Conservation (phyloP, 2,797 vertebrate genomes). For the Pteronotus mesoamericanus region DNA sequence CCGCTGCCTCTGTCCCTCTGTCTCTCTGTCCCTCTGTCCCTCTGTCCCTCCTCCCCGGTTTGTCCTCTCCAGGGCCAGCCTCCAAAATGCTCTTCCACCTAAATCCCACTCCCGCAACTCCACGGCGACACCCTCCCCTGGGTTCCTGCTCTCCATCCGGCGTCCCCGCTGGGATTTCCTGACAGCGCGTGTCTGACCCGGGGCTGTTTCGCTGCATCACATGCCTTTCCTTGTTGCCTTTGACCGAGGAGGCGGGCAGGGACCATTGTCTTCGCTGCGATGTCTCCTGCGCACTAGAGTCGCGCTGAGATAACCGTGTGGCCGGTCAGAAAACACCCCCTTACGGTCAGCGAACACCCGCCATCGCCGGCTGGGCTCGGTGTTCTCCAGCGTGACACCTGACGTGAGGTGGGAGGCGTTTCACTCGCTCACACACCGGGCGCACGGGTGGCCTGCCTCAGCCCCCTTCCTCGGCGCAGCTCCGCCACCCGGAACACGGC, state of each 20-base stretch:
- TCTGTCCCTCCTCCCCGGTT: rapidly evolving
- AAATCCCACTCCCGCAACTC: no score
- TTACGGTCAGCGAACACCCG: neutral
- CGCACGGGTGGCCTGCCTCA: no score
- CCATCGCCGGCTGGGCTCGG: no score
- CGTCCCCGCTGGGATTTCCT: neutral
- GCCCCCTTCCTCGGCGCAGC: neutral
- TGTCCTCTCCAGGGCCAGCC: no score
- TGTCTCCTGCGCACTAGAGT: rapidly evolving
- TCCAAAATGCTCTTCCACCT: neutral
- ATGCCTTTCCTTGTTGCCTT: neutral
- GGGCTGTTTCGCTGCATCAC: neutral
- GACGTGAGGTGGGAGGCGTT: neutral
- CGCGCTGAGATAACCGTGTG: rapidly evolving
- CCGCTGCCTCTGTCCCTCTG: rapidly evolving
- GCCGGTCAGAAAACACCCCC: neutral
- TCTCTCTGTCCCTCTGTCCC: rapidly evolving
- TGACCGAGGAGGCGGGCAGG: neutral
- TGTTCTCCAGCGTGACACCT: neutral
- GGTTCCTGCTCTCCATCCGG: neutral
- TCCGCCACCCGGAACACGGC: neutral
- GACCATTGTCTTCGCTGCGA: neutral
- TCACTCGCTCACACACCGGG: neutral
- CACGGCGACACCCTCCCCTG: neutral
- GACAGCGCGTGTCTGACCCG: neutral